Evolutionary conservation across 1,140 invertebrate species (phyloP).

Genomic region (Popillia japonica): DNA sequence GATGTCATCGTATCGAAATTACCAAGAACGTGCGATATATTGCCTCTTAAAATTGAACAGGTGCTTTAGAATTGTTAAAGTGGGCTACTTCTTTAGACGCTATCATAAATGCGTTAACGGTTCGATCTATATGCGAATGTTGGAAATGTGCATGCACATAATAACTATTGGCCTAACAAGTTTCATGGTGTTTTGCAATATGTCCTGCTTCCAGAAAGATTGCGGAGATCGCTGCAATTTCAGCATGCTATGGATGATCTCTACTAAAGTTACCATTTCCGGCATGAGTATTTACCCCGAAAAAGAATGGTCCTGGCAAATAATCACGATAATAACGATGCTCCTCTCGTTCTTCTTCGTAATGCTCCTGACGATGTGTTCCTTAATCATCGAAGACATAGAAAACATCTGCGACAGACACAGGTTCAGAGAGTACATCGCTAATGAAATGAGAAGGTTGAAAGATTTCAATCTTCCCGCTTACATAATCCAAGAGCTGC

Average conservation of each 20-base stretch:
- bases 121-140: neutral
- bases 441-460: neutral
- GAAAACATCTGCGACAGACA: neutral
- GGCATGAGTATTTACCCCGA: neutral
- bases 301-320: neutral
- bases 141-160: conserved; percentile 5
- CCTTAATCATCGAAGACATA: neutral
- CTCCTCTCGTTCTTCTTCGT: neutral
- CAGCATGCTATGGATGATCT: neutral
- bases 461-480: neutral
- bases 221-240: neutral
- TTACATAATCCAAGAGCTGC: neutral
- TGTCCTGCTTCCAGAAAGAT: neutral
- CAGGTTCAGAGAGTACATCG: neutral
- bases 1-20: neutral
- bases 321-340: neutral
- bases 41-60: neutral
- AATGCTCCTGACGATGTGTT: neutral
- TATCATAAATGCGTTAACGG: neutral
- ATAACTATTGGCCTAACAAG: neutral
- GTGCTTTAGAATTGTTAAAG: neutral
- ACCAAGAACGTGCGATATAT: neutral
- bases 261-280: neutral
- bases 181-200: neutral
- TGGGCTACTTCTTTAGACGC: neutral